Evolutionary conservation across 2,113 vertebrate species (phyloP).

Genomic region (Dinomys branickii): DNA sequence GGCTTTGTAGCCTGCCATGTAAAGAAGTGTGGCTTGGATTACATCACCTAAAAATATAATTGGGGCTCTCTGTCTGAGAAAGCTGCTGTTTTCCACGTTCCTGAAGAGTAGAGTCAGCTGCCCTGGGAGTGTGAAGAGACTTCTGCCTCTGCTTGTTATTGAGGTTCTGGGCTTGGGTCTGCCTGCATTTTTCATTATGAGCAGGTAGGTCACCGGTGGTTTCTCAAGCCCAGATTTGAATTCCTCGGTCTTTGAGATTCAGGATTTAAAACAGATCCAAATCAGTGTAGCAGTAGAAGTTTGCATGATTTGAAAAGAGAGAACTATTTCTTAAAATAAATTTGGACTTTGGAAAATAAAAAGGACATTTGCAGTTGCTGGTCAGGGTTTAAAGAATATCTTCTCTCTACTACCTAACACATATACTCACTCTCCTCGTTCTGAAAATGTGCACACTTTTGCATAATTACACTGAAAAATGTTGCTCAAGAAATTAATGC

Average conservation of each 20-base stretch:
- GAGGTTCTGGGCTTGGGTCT: background rate
- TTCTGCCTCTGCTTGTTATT: background rate
- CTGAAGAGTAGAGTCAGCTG: slow-evolving; percentile 21
- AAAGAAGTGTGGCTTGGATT: background rate
- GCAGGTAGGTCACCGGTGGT: background rate
- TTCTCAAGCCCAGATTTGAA: slow-evolving; percentile 36
- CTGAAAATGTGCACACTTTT: background rate
- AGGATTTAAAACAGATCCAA: background rate
- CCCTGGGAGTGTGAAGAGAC: background rate
- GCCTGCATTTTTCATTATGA: background rate
- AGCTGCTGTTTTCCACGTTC: slow-evolving; percentile 39
- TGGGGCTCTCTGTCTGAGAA: slow-evolving; percentile 50
- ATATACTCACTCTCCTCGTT: slow-evolving; percentile 7
- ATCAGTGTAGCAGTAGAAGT: background rate
- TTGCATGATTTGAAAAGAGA: background rate
- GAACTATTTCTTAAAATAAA: background rate
- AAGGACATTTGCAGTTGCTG: background rate
- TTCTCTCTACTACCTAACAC: background rate
- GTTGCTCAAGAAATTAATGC: background rate
- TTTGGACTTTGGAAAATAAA: background rate
- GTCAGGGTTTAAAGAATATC: background rate
- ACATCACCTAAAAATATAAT: background rate
- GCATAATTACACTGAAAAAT: background rate
- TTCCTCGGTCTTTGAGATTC: background rate
- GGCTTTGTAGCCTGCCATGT: background rate